Percentiles rank a stretch among this genome's conserved stretches.
Conservation (phyloP, 1,140 invertebrate genomes). For the Lutraria rhynchaena region DNA sequence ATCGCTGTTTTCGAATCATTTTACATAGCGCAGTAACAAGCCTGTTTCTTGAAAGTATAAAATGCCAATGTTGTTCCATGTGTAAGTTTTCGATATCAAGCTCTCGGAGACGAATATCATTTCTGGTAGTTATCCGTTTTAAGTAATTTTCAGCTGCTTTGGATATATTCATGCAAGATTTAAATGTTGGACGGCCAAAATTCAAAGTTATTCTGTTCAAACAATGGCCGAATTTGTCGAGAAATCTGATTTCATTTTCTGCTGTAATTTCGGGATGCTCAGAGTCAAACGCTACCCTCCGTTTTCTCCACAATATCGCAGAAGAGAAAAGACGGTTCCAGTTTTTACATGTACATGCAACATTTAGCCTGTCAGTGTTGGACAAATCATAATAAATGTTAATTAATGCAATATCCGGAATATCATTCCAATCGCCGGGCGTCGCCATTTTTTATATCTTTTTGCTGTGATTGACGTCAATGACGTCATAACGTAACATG, state of each 20-base stretch:
- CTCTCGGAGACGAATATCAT: constrained; percentile 43
- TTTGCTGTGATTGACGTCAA: constrained; percentile 7
- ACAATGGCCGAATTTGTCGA: constrained; percentile 60
- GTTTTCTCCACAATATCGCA: constrained; percentile 60
- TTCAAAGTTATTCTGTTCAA: constrained; percentile 49
- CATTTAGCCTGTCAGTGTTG: constrained; percentile 49
- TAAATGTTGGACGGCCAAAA: constrained; percentile 55
- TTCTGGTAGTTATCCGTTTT: constrained; percentile 21
- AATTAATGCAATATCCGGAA: constrained; percentile 63
- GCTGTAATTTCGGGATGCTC: constrained; percentile 27
- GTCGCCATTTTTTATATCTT: constrained; percentile 33
- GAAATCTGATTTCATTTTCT: constrained; percentile 54
- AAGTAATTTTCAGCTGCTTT: constrained; percentile 57
- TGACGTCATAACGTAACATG: constrained; percentile 38
- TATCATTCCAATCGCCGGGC: constrained; percentile 49
- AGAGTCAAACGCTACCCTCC: constrained; percentile 53
- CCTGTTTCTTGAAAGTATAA: constrained; percentile 58
- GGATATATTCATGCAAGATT: constrained; percentile 59
- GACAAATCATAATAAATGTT: constrained; percentile 52
- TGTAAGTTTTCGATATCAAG: constrained; percentile 59
- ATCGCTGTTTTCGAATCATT: constrained; percentile 60
- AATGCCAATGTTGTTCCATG: constrained; percentile 65
- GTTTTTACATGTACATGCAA: constrained; percentile 62
- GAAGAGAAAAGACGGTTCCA: constrained; percentile 65
- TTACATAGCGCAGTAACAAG: constrained; percentile 58